Base-by-base conservation (phyloP, 1,140 invertebrate genomes). In the Zaprionus gabonicus region DNA sequence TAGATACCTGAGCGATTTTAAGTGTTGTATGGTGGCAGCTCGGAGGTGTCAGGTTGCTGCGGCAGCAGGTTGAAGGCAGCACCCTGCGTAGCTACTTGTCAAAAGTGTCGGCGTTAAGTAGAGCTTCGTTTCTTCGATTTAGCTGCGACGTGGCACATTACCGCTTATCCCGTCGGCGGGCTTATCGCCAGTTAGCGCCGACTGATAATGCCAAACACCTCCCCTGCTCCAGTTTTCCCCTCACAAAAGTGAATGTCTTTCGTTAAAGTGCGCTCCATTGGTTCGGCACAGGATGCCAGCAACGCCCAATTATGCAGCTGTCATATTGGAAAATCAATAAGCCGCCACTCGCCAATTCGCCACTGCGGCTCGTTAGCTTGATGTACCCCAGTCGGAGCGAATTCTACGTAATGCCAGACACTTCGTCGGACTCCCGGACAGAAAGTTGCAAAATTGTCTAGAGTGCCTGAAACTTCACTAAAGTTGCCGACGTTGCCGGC, bases 121-220 rank as follows among this genome's bases (percentile, higher is more conserved):
- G 84, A 88, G 81, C 83, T 87, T 87, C 81, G 84, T 88, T 88
- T 76, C 81, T 81, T 88, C 87, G 79, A 87, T 87, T 87, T 84
- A 76, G 36, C 70, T 38, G 58, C 36, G 73, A 77, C 70, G 70
- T 71, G 60, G 62, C 46, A 63, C 75, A 77, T 77, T 73, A 77
- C 71, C 73, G 55, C 6, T 25, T 57, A 17, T 34, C 17, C 69
- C 28, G 59, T 64, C 38, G 51, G 51, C 74, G 44, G 36, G 70
- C 85, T 84, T 87, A 87, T 82, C 80, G 73, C 71, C 36, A 46
- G 71, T 74, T 68, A 83, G 67, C 77, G 67, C 73, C 84, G 78
- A 81, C 81, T 88, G 81, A 77, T 77, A 77, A 73, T 63, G 64
- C 38, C 38, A 7, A n/a, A 9, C 38, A 41, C n/a, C 31, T 34